Percentiles rank a stretch among this genome's conserved stretches.
Conservation (phyloP, 2,888 invertebrate genomes). For the Amphipoea lucens region DNA sequence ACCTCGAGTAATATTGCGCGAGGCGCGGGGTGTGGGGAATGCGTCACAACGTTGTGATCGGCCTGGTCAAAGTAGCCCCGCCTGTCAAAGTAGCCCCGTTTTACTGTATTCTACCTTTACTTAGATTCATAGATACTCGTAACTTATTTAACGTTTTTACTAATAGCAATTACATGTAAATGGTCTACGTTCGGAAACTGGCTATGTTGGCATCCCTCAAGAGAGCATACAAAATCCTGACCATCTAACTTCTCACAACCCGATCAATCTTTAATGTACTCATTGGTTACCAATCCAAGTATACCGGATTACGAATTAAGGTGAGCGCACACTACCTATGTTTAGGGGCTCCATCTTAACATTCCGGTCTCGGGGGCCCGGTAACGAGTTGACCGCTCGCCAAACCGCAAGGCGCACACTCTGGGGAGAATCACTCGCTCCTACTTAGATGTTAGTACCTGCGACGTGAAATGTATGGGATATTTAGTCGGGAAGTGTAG, state of each 20-base stretch:
- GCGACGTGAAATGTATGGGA: constrained; percentile 10
- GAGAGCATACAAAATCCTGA: not conserved
- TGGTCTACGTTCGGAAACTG: not conserved
- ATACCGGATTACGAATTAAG: constrained; percentile 25
- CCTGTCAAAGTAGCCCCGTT: too few species aligned
- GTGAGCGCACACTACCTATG: constrained; percentile 20
- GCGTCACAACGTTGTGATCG: too few species aligned
- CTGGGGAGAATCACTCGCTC: constrained; percentile 31
- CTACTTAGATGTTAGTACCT: constrained; percentile 26
- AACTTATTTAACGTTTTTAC: not conserved
- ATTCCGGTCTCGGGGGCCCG: constrained; percentile 34
- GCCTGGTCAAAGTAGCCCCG: too few species aligned
- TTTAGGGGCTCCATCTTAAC: constrained; percentile 25
- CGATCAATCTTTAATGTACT: not conserved
- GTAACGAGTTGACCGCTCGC: constrained; percentile 73
- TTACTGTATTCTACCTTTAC: too few species aligned
- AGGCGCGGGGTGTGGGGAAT: too few species aligned
- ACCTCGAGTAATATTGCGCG: too few species aligned
- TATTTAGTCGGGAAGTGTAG: constrained; percentile 1
- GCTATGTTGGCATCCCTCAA: not conserved
- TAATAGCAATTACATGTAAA: not conserved
- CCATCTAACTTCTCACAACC: not conserved
- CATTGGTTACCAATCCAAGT: constrained; percentile 22
- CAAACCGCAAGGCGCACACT: constrained; percentile 63
- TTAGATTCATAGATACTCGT: not conserved